Percentiles rank a stretch among this genome's conserved stretches.
Conservation (phyloP, 2,888 invertebrate genomes). For the Microctonus brassicae region DNA sequence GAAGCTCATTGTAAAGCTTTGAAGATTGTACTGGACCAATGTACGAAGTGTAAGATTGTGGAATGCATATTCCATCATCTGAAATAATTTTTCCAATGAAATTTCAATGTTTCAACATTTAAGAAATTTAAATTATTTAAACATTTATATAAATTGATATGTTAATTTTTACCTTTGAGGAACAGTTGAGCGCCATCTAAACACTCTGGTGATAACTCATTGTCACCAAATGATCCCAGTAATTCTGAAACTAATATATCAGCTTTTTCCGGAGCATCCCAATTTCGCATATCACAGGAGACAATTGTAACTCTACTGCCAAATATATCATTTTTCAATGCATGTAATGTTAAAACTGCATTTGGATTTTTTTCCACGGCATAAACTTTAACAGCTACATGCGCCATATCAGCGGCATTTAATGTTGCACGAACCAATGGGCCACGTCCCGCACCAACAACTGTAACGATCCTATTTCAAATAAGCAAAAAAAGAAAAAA, state of each 20-base stretch:
- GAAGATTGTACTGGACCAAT: conserved; percentile 93
- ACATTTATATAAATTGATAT: not conserved
- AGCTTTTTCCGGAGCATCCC: conserved; percentile 86
- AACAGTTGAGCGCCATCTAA: conserved; percentile 93
- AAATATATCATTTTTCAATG: conserved; percentile 85
- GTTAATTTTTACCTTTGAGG: conserved; percentile 73
- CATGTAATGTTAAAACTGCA: conserved; percentile 87
- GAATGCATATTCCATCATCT: conserved; percentile 93
- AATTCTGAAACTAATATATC: conserved; percentile 97
- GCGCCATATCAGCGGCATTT: conserved; percentile 81
- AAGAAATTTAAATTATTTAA: not conserved
- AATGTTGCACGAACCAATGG: conserved; percentile 92
- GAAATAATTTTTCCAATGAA: conserved; percentile 46
- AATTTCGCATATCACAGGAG: conserved; percentile 88
- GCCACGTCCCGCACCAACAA: conserved; percentile 95
- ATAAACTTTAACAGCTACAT: conserved; percentile 84
- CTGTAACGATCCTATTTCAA: conserved; percentile 79
- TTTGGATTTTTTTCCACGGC: conserved; percentile 99
- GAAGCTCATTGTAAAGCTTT: conserved; percentile 85
- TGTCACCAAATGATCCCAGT: conserved; percentile 97
- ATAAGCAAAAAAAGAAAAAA: not conserved
- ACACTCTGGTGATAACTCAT: conserved; percentile 98
- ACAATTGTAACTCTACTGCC: conserved; percentile 82
- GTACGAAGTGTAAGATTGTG: conserved; percentile 89
- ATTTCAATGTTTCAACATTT: not conserved